Conservation (phyloP, 2,797 vertebrate genomes). For the Enteromius anoplus region DNA sequence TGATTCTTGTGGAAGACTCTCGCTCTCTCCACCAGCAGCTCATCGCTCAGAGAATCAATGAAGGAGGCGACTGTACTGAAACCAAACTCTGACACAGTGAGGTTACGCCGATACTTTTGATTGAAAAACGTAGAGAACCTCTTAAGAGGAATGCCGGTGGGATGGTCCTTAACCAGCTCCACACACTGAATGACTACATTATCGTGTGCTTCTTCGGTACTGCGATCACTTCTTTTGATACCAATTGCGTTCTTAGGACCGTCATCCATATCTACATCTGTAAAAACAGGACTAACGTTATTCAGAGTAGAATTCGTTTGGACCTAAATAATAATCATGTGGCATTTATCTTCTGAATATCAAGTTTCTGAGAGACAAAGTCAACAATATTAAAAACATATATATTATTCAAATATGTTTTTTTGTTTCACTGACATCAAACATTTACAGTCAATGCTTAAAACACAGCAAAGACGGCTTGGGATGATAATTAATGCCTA, state of each 20-base stretch:
- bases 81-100: slow-evolving; percentile 64
- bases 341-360: not conserved
- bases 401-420: not conserved
- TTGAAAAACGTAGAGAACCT: slow-evolving; percentile 61
- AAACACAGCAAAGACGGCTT: not conserved
- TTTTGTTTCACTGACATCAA: not conserved
- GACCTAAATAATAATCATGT: not conserved
- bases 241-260: not conserved
- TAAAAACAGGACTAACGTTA: slow-evolving; percentile 12
- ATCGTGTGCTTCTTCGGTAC: slow-evolving; percentile 8
- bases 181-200: slow-evolving; percentile 8
- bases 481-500: not conserved
- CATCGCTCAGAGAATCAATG: slow-evolving; percentile 59
- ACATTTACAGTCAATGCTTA: not conserved
- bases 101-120: slow-evolving; percentile 61
- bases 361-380: not conserved
- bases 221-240: slow-evolving; percentile 19
- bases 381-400: not conserved
- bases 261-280: slow-evolving; percentile 43
- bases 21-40: slow-evolving; percentile 62
- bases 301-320: not conserved
- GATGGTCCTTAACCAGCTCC: slow-evolving; percentile 63
- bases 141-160: slow-evolving; percentile 66
- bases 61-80: slow-evolving; percentile 62
- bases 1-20: slow-evolving; percentile 66